Percentiles rank a stretch among this genome's conserved stretches.
Evolutionary conservation across 2,797 vertebrate genomes (phyloP).

Genomic region (Rhinichthys osculus): DNA sequence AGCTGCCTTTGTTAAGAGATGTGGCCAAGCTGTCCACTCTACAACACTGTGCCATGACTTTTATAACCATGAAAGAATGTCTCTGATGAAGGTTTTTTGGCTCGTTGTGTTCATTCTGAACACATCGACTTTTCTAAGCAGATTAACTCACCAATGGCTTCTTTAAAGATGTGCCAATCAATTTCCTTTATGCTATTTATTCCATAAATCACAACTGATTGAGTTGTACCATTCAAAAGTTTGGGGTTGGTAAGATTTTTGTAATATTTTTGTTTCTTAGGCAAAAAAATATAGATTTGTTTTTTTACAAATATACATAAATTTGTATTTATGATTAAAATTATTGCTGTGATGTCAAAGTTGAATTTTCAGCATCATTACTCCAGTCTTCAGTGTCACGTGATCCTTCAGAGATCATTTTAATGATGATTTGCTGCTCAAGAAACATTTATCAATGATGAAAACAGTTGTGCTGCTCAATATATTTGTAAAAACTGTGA

Average conservation of each 20-base stretch:
- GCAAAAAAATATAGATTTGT: background rate
- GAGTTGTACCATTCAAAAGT: background rate
- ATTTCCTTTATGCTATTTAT: conserved; percentile 14
- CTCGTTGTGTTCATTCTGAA: conserved; percentile 28
- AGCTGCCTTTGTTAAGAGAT: background rate
- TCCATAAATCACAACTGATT: background rate
- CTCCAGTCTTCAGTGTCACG: background rate
- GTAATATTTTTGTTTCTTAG: no score
- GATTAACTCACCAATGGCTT: background rate
- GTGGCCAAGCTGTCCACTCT: conserved; percentile 29
- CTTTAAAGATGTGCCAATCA: background rate
- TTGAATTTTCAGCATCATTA: conserved; percentile 4
- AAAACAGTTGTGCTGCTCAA: background rate
- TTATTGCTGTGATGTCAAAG: background rate
- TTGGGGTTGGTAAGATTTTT: conserved; percentile 6
- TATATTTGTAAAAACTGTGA: background rate
- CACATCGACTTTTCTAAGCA: background rate
- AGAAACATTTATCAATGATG: background rate
- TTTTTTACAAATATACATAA: background rate
- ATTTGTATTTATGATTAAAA: background rate
- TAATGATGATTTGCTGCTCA: background rate
- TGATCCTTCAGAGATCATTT: background rate
- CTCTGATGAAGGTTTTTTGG: background rate
- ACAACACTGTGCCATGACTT: conserved; percentile 44
- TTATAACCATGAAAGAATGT: conserved; percentile 12